phyloP scores from a whole-genome alignment of 1,140 invertebrate species.

The Caenorhabditis latens region DNA sequence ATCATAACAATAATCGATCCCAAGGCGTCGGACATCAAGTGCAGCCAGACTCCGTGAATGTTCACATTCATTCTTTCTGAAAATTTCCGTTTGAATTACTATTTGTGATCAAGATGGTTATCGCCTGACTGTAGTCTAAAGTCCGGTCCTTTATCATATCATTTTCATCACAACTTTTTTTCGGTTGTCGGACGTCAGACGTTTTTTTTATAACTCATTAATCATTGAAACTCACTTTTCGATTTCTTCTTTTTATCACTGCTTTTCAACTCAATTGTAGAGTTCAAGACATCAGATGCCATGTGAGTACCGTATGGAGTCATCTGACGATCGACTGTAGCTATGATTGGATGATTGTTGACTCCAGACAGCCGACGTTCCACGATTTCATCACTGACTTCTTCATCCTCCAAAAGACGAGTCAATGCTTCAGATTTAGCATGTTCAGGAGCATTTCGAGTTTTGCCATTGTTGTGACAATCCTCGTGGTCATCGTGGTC shows the following conservation, averaged over 20 bases:
- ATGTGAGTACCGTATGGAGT: conserved; percentile 25
- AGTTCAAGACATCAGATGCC: not conserved
- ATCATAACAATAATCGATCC: conserved; percentile 93
- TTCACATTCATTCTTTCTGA: conserved; percentile 85
- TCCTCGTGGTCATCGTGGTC: not conserved
- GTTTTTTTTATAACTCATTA: no score
- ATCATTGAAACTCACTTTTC: conserved; percentile 8
- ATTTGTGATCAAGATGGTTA: not conserved
- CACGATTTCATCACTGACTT: not conserved
- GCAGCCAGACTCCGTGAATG: conserved; percentile 96
- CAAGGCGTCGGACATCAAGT: conserved; percentile 92
- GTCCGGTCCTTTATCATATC: not conserved
- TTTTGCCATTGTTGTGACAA: not conserved
- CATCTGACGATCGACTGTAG: conserved; percentile 19
- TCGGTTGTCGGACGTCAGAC: no score
- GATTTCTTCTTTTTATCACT: not conserved
- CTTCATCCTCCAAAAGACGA: conserved; percentile 39
- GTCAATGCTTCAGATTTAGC: not conserved
- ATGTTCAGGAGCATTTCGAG: not conserved
- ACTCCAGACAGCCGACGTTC: conserved; percentile 10
- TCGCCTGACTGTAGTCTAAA: not conserved
- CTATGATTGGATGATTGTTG: not conserved
- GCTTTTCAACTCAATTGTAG: not conserved
- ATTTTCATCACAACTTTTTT: not conserved
- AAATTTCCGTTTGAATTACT: not conserved